Conservation (phyloP, 2,113 vertebrate species). For the Gadus macrocephalus region DNA sequence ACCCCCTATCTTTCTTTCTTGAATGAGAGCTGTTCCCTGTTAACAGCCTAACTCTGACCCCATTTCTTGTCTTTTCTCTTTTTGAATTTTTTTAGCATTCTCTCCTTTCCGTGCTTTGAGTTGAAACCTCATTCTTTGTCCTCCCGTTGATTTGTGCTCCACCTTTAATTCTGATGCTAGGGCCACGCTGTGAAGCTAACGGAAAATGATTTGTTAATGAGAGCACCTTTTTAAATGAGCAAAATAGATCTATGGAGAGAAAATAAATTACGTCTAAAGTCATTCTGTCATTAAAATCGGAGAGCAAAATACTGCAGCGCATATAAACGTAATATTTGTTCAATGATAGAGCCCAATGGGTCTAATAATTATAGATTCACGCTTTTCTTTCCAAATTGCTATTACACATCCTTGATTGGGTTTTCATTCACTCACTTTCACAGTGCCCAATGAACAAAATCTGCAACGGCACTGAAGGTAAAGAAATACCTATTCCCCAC, state of each 20-base stretch:
- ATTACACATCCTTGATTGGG: constrained; percentile 46
- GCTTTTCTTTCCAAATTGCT: constrained; percentile 47
- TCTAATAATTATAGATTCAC: constrained; percentile 40
- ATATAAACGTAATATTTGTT: constrained; percentile 7
- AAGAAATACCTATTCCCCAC: constrained; percentile 54
- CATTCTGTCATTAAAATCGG: constrained; percentile 14
- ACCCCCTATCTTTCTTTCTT: constrained; percentile 39
- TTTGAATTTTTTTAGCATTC: background rate
- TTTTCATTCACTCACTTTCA: constrained; percentile 27
- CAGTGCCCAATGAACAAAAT: constrained; percentile 48
- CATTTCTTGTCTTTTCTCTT: background rate
- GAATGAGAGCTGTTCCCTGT: constrained; percentile 58
- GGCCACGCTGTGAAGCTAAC: background rate
- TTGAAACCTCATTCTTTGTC: background rate
- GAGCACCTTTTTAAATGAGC: background rate
- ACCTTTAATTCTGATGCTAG: background rate
- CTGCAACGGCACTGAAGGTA: constrained; percentile 60
- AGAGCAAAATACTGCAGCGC: background rate
- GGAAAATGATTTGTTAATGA: background rate
- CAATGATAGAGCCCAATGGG: constrained; percentile 33
- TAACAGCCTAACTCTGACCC: constrained; percentile 34
- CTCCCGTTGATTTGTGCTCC: background rate
- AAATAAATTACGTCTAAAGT: background rate
- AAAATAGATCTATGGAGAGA: background rate
- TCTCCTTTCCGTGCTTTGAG: background rate